phyloP scores from a whole-genome alignment of 2,113 vertebrate species.

The Odobenus rosmarus region DNA sequence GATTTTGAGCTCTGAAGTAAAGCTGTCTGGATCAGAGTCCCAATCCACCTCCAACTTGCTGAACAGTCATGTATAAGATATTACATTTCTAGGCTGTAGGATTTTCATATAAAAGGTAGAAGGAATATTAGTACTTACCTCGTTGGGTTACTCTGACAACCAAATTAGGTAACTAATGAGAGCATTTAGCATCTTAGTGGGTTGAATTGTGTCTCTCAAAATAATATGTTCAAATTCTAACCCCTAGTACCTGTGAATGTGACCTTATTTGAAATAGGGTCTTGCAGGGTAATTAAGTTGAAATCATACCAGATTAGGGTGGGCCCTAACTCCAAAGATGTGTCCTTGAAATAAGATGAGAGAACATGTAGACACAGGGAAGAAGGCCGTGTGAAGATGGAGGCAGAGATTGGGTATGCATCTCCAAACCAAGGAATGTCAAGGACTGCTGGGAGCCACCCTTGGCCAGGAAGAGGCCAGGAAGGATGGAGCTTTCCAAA shows the following conservation, averaged over 20 bases:
- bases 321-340: not conserved
- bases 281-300: not conserved
- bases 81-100: not conserved
- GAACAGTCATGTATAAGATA: not conserved
- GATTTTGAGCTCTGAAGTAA: not conserved
- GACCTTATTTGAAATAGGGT: not conserved
- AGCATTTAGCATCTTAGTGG: not conserved
- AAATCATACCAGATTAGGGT: not conserved
- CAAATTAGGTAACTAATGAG: not conserved
- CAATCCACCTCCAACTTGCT: not conserved
- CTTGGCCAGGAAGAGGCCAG: rapidly evolving
- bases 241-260: not conserved
- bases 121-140: not conserved
- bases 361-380: not conserved
- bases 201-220: not conserved
- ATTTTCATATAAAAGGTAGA: not conserved
- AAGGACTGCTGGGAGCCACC: rapidly evolving
- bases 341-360: not conserved
- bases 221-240: not conserved
- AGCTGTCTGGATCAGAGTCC: not conserved
- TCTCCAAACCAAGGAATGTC: not conserved
- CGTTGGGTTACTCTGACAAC: not conserved
- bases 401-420: not conserved
- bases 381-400: not conserved
- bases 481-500: not conserved